Evolutionary conservation across 2,888 invertebrate species (phyloP), one percentile per base, ranked within the genome.

Genomic region (Thelaira solivaga): DNA sequence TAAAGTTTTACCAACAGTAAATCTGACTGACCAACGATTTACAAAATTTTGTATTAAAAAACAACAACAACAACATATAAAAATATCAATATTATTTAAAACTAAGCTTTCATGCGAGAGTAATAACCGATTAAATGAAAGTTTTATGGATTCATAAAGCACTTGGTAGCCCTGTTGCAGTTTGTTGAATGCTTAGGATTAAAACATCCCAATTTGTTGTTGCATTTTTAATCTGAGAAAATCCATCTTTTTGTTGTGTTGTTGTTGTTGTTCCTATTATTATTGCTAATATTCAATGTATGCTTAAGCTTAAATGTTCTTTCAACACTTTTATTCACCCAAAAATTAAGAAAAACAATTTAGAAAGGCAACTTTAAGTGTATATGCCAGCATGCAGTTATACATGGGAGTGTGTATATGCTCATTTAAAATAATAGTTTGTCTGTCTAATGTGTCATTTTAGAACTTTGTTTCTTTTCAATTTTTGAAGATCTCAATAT

Each of bases 211-310:
- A 51, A 71, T 26, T 53, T 76, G 34, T 62, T 53, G 61, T 64
- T 64, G 18, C 59, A 53, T 43, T 41, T 71, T 65, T 76, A 76
- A 77, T 77, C 67, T 72, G 36, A 26, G 10, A 55, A 72, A 55
- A 62, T 36, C 31, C 49, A 57, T 41, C 31, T 5, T 11, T 65
- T 29, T 67, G 1, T n/a, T 29, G 11, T 3, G 13, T n/a, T n/a
- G n/a, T n/a, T n/a, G n/a, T n/a, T n/a, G n/a, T n/a, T n/a, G n/a
- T n/a, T n/a, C n/a, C n/a, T n/a, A n/a, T n/a, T n/a, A n/a, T n/a
- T n/a, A n/a, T n/a, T n/a, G n/a, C n/a, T n/a, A n/a, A n/a, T n/a
- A n/a, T n/a, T n/a, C 39, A 4, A 24, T 49, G 31, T 22, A 7
- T 24, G 10, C 10, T 57, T 49, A 4, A 29, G 29, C 31, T 71